Conservation (phyloP, 2,888 invertebrate genomes). For the Oscheius onirici region DNA sequence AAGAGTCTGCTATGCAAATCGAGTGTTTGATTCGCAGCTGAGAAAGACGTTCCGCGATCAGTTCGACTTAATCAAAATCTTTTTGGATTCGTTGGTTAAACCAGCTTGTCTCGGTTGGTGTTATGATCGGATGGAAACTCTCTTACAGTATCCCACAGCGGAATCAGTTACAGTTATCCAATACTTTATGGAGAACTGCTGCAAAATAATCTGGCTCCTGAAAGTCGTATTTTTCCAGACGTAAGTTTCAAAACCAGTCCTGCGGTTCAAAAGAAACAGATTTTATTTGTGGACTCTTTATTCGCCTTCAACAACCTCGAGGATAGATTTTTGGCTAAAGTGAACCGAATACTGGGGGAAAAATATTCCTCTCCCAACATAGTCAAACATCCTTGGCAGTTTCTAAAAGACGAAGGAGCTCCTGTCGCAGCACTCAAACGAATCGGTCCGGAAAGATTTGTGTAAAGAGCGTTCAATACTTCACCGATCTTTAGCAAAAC, state of each 20-base stretch:
- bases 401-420: background rate
- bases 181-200: constrained; percentile 54
- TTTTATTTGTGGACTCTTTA: background rate
- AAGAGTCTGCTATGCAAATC: background rate
- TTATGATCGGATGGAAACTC: background rate
- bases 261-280: background rate
- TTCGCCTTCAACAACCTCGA: background rate
- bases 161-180: constrained; percentile 57
- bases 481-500: no score
- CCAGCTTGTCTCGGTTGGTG: constrained; percentile 44
- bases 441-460: no score
- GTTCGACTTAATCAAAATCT: constrained; percentile 53
- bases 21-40: background rate
- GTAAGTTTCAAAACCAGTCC: no score
- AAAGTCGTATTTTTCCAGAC: background rate
- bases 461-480: no score
- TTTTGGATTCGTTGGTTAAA: constrained; percentile 49
- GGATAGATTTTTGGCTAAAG: background rate
- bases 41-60: constrained; percentile 42
- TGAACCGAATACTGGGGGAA: background rate
- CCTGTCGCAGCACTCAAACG: background rate
- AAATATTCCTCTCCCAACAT: background rate
- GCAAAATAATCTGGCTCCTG: constrained; percentile 33
- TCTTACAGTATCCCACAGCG: constrained; percentile 53
- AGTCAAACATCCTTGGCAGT: background rate